Evolutionary conservation across 2,888 invertebrate species (phyloP).

Genomic region (Mythimna ferrago): DNA sequence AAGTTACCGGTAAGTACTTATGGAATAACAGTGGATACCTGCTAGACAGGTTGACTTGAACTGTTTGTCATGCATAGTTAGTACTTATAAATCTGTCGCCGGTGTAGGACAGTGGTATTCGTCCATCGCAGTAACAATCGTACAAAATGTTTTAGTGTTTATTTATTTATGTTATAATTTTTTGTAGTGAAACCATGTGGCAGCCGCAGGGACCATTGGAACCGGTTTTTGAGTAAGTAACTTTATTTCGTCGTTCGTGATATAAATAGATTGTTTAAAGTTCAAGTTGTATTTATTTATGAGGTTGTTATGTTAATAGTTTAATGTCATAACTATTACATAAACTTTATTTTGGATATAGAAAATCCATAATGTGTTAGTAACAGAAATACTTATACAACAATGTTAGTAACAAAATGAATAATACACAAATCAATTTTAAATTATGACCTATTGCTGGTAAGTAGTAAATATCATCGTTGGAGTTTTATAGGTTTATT

Average conservation of each 20-base stretch:
- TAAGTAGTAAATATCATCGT: no score
- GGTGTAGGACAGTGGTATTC: not conserved
- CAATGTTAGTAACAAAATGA: no score
- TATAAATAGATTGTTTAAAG: not conserved
- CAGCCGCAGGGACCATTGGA: conserved; percentile 67
- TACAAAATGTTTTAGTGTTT: conserved; percentile 26
- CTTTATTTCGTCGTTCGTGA: conserved; percentile 13
- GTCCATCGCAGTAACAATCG: not conserved
- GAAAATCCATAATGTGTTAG: no score
- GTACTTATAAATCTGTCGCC: conserved; percentile 16
- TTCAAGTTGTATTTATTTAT: not conserved
- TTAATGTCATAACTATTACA: not conserved
- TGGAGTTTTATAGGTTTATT: no score
- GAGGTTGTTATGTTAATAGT: not conserved
- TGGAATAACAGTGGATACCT: conserved; percentile 21
- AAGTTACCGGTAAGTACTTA: not conserved
- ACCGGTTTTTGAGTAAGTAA: conserved; percentile 72
- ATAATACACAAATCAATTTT: no score
- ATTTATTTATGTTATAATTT: not conserved
- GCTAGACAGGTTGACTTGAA: conserved; percentile 34
- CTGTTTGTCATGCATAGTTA: conserved; percentile 10
- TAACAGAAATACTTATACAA: no score
- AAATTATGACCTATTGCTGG: no score
- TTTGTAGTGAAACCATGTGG: conserved; percentile 70
- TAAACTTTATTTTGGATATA: no score